Conservation (phyloP, 2,888 invertebrate genomes). For the Cheilosia scutellata region DNA sequence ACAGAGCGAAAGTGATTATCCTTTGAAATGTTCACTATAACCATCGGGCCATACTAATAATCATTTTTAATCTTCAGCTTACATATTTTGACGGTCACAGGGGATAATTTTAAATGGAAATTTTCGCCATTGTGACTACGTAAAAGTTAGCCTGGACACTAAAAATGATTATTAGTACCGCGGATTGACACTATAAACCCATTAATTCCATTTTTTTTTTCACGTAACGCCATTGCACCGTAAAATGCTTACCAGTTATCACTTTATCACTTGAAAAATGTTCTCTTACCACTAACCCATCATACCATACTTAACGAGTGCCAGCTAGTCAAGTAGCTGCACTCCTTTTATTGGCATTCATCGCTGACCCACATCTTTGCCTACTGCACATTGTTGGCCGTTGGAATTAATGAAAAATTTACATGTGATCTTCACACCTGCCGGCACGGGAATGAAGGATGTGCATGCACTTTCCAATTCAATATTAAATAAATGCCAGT, state of each 20-base stretch:
- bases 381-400: background rate
- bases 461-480: too few relatives aligned
- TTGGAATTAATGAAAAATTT: slow-evolving; percentile 48
- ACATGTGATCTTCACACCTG: slow-evolving; percentile 54
- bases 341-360: background rate
- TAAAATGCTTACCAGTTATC: too few relatives aligned
- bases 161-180: too few relatives aligned
- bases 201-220: background rate
- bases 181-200: background rate
- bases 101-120: too few relatives aligned
- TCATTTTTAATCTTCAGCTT: too few relatives aligned
- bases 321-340: background rate
- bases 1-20: too few relatives aligned
- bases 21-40: too few relatives aligned
- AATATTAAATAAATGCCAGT: slow-evolving; percentile 10
- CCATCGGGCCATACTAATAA: too few relatives aligned
- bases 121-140: too few relatives aligned
- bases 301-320: background rate
- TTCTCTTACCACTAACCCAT: slow-evolving; percentile 11
- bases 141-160: too few relatives aligned
- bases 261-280: slow-evolving; percentile 5
- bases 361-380: background rate
- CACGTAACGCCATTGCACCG: background rate
- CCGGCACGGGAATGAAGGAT: background rate
- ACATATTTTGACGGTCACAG: too few relatives aligned